phyloP scores from a whole-genome alignment of 2,888 invertebrate genomes.

The Salpingus planirostris region DNA sequence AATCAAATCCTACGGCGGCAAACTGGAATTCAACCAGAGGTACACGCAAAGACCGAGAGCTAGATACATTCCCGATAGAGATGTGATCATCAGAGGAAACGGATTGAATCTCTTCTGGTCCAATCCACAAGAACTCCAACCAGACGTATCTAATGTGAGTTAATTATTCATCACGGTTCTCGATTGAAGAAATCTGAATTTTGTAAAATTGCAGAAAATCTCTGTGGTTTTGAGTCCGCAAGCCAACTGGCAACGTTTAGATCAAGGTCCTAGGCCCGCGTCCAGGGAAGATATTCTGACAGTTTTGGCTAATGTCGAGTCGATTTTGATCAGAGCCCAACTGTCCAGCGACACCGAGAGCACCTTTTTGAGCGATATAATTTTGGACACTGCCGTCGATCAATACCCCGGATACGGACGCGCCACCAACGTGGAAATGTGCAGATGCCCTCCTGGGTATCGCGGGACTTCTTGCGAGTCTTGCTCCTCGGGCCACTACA shows the following conservation, averaged over 20 bases:
- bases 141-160: too few species aligned
- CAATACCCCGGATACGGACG: conserved; percentile 48
- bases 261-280: conserved; percentile 49
- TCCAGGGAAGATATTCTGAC: conserved; percentile 77
- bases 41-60: conserved; percentile 50
- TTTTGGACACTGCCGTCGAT: conserved; percentile 74
- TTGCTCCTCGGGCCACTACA: conserved; percentile 64
- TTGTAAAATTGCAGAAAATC: conserved; percentile 52
- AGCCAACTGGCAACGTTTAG: conserved; percentile 53
- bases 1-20: conserved; percentile 82
- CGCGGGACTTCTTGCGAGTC: conserved; percentile 76
- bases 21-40: conserved; percentile 62
- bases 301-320: conserved; percentile 73
- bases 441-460: conserved; percentile 48
- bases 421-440: conserved; percentile 76
- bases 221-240: conserved; percentile 57
- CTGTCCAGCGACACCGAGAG: conserved; percentile 55
- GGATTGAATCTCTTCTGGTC: conserved; percentile 69
- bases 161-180: too few species aligned
- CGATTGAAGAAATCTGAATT: too few species aligned
- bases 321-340: conserved; percentile 76
- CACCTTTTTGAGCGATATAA: conserved; percentile 70
- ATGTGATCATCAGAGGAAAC: conserved; percentile 75
- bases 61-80: conserved; percentile 56
- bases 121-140: too few species aligned